phyloP scores from a whole-genome alignment of 2,797 vertebrate genomes.

The Sebastes goodei region DNA sequence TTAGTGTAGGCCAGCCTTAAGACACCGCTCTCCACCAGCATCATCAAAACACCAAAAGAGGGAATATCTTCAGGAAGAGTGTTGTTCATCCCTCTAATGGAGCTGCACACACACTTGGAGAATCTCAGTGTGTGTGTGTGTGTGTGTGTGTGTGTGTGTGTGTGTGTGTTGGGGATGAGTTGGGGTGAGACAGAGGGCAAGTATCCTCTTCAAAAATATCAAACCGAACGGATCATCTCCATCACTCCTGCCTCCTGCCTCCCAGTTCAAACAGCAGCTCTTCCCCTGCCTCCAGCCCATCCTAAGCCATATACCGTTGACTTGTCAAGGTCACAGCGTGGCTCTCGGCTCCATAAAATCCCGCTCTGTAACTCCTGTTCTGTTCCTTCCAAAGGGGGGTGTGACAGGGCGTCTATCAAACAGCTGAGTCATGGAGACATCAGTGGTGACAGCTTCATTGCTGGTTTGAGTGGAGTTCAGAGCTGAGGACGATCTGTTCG shows the following conservation, averaged over 20 bases:
- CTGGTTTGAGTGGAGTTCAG: constrained; percentile 11
- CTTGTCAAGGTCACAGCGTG: not conserved
- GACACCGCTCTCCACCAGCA: not conserved
- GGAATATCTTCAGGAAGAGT: not conserved
- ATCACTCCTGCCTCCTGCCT: not conserved
- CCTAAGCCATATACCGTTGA: not conserved
- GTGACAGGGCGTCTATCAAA: constrained; percentile 12
- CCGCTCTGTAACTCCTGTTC: not conserved
- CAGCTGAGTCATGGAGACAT: constrained; percentile 42
- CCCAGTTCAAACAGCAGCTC: not conserved
- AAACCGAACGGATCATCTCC: not conserved
- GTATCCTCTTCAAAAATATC: not conserved
- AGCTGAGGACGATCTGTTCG: constrained; percentile 29
- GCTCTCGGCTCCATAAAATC: not conserved
- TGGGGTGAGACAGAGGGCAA: constrained; percentile 1
- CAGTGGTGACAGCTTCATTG: constrained; percentile 29
- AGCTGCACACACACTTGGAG: not conserved
- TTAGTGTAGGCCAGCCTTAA: no score
- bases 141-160: not conserved
- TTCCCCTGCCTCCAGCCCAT: not conserved
- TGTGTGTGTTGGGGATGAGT: not conserved
- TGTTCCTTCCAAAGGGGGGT: not conserved
- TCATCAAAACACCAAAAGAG: not conserved
- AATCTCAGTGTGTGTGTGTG: not conserved
- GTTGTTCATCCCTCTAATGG: no score